Evolutionary conservation across 2,888 invertebrate genomes (phyloP), one percentile per base, ranked within the genome.

Genomic region (Plebejus anna): DNA sequence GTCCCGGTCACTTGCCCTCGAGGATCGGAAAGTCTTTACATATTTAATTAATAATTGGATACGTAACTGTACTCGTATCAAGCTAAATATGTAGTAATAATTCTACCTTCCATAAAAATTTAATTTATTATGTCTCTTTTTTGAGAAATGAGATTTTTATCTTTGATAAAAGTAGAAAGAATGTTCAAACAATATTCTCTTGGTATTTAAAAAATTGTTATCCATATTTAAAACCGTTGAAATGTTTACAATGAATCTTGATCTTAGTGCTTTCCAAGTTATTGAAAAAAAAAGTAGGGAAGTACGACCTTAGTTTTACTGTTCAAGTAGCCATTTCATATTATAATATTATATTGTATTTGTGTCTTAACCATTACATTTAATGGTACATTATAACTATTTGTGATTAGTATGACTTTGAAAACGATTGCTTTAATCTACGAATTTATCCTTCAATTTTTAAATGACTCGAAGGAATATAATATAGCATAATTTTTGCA

Each of bases 391-490:
- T 36, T 66, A 66, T 32, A 32, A 61, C n/a, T 59, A 9, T 28
- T 61, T 28, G 28, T 61, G 28, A 61, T 66, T 36, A 32, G 5
- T 32, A 16, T 66, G 32, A 66, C 66, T 36, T 66, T 4, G 13
- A 32, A 66, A 36, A 32, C 66, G 36, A 13, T 36, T 66, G 66
- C 66, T 66, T 66, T 66, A 66, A 66, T 32, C 11, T 66, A 66
- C 66, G 66, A 66, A 66, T 66, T 66, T 36, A 66, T 36, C 66
- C 4, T 66, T 1, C 32, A 66, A 61, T 11, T 61, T 11, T 28
- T 1, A 28, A 61, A 61, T 11, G 9, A 28, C 28, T 11, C 9
- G 16, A 55, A 55, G 4, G 1, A 55, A 55, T 55, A 55, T 55
- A 16, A 55, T 16, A 55, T 55, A 55, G 55, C 55, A 51, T 51